Evolutionary conservation across 2,113 vertebrate species (phyloP).

Genomic region (Agapornis roseicollis): DNA sequence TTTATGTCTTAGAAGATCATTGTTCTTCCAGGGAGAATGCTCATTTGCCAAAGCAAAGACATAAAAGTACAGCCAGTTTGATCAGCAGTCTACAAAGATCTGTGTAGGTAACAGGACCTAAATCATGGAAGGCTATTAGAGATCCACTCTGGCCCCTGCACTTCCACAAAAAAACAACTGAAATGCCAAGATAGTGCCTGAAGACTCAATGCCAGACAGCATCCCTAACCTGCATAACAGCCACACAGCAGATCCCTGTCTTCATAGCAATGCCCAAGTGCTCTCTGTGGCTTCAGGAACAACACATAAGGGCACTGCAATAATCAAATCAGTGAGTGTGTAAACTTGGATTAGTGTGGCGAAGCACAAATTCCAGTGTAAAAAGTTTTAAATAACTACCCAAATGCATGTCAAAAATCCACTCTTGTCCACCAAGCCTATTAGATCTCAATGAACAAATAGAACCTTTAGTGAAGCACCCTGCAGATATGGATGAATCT

Average conservation of each 20-base stretch:
- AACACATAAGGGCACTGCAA: background rate
- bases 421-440: background rate
- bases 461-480: background rate
- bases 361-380: background rate
- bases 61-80: background rate
- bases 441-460: background rate
- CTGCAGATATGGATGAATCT: background rate
- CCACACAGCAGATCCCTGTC: fast-evolving
- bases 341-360: background rate
- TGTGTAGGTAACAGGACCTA: background rate
- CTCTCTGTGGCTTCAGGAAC: background rate
- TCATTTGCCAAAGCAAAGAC: background rate
- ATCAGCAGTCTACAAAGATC: background rate
- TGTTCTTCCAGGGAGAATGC: background rate
- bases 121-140: background rate
- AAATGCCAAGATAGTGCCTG: background rate
- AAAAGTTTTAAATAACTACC: background rate
- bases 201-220: background rate
- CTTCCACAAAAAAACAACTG: background rate
- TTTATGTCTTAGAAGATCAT: background rate
- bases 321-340: background rate
- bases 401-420: background rate
- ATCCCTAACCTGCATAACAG: background rate
- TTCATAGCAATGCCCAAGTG: background rate
- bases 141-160: background rate